phyloP scores from a whole-genome alignment of 2,797 vertebrate species.

The Pseudomugil tenellus region DNA sequence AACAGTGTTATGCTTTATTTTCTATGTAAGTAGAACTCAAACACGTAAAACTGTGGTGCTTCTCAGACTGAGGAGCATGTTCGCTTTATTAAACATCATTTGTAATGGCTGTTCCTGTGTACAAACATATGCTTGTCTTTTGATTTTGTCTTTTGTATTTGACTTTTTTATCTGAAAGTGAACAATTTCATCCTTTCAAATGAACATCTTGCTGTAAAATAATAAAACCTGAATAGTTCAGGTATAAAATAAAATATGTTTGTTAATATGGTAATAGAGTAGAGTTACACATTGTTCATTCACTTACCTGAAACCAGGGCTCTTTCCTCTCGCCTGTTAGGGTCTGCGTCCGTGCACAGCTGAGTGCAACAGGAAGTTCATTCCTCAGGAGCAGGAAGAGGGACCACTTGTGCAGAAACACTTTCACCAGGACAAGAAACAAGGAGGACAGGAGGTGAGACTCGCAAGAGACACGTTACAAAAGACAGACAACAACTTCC shows the following conservation, averaged over 20 bases:
- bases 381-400: slow-evolving; percentile 44
- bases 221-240: background rate
- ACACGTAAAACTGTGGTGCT: too few relatives aligned
- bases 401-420: slow-evolving; percentile 49
- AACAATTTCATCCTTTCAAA: background rate
- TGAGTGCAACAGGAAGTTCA: slow-evolving; percentile 44
- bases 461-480: background rate
- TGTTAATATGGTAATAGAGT: background rate
- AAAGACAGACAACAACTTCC: background rate
- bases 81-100: too few relatives aligned
- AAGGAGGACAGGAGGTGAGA: slow-evolving; percentile 70
- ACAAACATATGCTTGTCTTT: too few relatives aligned
- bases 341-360: slow-evolving; percentile 89
- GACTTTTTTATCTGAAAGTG: background rate
- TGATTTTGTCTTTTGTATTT: too few relatives aligned
- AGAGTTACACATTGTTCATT: background rate
- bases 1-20: too few relatives aligned
- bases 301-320: slow-evolving; percentile 1
- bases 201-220: background rate
- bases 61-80: too few relatives aligned
- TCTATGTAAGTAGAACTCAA: too few relatives aligned
- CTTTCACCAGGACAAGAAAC: slow-evolving; percentile 56
- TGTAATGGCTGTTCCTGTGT: too few relatives aligned
- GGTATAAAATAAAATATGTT: background rate
- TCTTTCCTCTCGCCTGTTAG: slow-evolving; percentile 60